Conservation (phyloP, 2,797 vertebrate species). For the Synaphobranchus kaupii region DNA sequence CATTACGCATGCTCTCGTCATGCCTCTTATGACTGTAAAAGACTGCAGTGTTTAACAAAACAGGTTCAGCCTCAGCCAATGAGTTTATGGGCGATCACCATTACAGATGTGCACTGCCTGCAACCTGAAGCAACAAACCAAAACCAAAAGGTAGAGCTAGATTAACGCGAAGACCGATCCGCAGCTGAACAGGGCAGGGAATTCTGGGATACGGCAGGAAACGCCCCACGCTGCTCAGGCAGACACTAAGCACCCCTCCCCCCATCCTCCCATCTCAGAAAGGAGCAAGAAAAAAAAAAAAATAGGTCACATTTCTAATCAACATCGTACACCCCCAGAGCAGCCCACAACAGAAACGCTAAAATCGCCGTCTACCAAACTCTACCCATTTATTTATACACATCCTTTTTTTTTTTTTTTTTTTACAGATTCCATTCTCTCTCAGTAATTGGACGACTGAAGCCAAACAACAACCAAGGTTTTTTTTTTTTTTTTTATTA, state of each 20-base stretch:
- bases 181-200: constrained; percentile 22
- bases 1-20: not conserved
- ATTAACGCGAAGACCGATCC: constrained; percentile 1
- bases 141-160: not conserved
- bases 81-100: not conserved
- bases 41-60: too few relatives aligned
- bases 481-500: not conserved
- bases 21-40: not conserved
- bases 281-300: constrained; percentile 44
- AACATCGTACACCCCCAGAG: constrained; percentile 33
- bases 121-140: not conserved
- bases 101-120: not conserved
- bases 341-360: constrained; percentile 59
- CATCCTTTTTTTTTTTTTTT: too few relatives aligned
- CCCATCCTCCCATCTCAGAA: constrained; percentile 41
- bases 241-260: constrained; percentile 39
- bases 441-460: constrained; percentile 19
- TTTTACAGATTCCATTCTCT: constrained; percentile 13
- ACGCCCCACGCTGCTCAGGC: constrained; percentile 36
- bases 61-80: not conserved
- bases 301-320: constrained; percentile 69
- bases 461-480: constrained; percentile 15
- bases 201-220: constrained; percentile 47
- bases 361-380: constrained; percentile 46
- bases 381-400: constrained; percentile 38